A percentile compares a stretch with the other conserved stretches of the same genome.
phyloP scores from a whole-genome alignment of 2,888 invertebrate genomes.

The Mermis nigrescens region DNA sequence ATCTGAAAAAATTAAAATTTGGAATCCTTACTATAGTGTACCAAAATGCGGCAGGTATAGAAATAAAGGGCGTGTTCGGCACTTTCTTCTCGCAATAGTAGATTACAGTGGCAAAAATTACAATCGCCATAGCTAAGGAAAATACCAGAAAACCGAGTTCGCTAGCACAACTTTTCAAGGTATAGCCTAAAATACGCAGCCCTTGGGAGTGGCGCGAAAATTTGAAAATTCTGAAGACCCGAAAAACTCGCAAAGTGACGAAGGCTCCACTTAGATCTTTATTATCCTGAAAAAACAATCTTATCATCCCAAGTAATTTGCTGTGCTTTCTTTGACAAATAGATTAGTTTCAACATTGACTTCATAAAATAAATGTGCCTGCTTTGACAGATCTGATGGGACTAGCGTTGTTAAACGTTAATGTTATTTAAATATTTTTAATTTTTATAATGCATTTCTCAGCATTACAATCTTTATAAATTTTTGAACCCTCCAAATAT shows the following conservation, averaged over 20 bases:
- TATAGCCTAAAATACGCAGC: constrained; percentile 90
- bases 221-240: constrained; percentile 99
- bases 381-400: too few species aligned
- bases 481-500: too few species aligned
- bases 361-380: too few species aligned
- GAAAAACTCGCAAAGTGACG: constrained; percentile 90
- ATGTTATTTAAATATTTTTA: too few species aligned
- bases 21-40: constrained; percentile 67
- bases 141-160: constrained; percentile 97
- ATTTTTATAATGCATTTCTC: too few species aligned
- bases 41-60: constrained; percentile 99
- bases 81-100: constrained; percentile 99
- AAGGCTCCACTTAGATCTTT: constrained; percentile 63
- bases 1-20: neutral
- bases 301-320: neutral
- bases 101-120: constrained; percentile 99
- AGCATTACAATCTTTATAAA: too few species aligned
- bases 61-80: constrained; percentile 84
- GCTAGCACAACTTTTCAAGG: constrained; percentile 92
- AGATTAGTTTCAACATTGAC: too few species aligned
- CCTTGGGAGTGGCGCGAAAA: constrained; percentile 99
- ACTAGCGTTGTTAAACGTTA: too few species aligned
- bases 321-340: neutral
- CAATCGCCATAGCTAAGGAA: constrained; percentile 97
- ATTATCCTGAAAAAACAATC: constrained; percentile 35